These are phyloP conservation scores for Synanthedon vespiformis DNA, from an alignment of 2,888 invertebrate genomes.

Conservation along the genomic window DNA sequence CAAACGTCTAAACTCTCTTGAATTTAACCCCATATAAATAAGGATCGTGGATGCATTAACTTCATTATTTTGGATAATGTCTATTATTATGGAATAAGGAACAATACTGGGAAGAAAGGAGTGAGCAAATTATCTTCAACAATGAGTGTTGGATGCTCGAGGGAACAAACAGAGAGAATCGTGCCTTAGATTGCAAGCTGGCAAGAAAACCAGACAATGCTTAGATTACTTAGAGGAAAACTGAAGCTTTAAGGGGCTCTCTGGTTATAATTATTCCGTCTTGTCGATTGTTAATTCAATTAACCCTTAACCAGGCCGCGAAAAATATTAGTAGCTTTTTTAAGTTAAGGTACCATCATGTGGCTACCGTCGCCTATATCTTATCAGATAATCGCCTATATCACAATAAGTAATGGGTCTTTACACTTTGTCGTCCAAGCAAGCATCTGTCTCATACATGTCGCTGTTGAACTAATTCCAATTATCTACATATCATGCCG, in stretches of 20 bases:
- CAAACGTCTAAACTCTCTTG: not conserved
- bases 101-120: not conserved
- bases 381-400: too few relatives aligned
- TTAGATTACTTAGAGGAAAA: constrained; percentile 15
- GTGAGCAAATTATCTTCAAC: not conserved
- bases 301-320: too few relatives aligned
- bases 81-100: not conserved
- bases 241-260: constrained; percentile 9
- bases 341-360: too few relatives aligned
- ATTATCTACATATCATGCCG: too few relatives aligned
- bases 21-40: too few relatives aligned
- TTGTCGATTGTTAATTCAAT: too few relatives aligned
- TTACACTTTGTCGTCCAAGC: not conserved
- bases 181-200: not conserved
- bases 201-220: constrained; percentile 17
- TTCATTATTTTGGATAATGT: not conserved
- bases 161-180: constrained; percentile 5
- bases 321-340: too few relatives aligned
- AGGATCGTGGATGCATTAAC: not conserved
- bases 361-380: too few relatives aligned
- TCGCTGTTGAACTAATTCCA: too few relatives aligned
- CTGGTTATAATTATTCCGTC: not conserved
- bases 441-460: not conserved
- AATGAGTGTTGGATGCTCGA: not conserved
- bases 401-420: too few relatives aligned